Percentiles rank a stretch among this genome's conserved stretches.
These are phyloP conservation scores for Troides helena DNA, from an alignment of 2,888 invertebrate genomes.

Conservation along the genomic window DNA sequence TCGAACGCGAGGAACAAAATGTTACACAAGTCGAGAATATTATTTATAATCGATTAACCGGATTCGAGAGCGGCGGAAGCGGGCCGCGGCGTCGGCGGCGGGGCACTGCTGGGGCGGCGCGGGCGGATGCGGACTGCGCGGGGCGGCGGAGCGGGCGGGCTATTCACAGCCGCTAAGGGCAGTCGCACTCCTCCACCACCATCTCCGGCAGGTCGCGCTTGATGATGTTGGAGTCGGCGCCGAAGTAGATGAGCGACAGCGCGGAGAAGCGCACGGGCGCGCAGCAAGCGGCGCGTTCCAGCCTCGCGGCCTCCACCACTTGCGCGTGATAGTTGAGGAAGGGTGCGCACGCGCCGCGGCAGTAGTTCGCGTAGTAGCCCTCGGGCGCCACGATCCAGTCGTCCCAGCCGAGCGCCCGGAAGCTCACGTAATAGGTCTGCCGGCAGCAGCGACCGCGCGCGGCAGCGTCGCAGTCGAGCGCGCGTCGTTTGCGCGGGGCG, in stretches of 20 bases:
- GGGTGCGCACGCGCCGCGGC: conserved; percentile 93
- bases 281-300: conserved; percentile 94
- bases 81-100: conserved; percentile 55
- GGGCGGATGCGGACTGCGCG: conserved; percentile 37
- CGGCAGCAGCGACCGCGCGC: conserved; percentile 85
- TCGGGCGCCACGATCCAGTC: conserved; percentile 96
- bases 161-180: conserved; percentile 84
- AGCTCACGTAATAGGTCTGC: conserved; percentile 94
- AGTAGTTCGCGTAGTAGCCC: conserved; percentile 96
- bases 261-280: conserved; percentile 95
- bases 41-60: conserved; percentile 77
- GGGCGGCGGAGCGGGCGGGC: conserved; percentile 49
- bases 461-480: conserved; percentile 88
- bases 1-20: conserved; percentile 80
- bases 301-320: conserved; percentile 93
- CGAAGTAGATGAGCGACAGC: conserved; percentile 95
- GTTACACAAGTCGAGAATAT: conserved; percentile 79
- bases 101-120: conserved; percentile 36
- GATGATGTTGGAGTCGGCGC: conserved; percentile 93
- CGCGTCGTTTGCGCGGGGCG: conserved; percentile 87
- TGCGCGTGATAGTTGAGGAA: conserved; percentile 94
- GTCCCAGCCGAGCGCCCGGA: conserved; percentile 95
- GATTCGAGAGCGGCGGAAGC: conserved; percentile 76
- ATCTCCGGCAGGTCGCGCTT: conserved; percentile 96
- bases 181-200: conserved; percentile 97